These are phyloP conservation scores for Chaenocephalus aceratus DNA, from an alignment of 2,113 vertebrate genomes.

Conservation along the genomic window DNA sequence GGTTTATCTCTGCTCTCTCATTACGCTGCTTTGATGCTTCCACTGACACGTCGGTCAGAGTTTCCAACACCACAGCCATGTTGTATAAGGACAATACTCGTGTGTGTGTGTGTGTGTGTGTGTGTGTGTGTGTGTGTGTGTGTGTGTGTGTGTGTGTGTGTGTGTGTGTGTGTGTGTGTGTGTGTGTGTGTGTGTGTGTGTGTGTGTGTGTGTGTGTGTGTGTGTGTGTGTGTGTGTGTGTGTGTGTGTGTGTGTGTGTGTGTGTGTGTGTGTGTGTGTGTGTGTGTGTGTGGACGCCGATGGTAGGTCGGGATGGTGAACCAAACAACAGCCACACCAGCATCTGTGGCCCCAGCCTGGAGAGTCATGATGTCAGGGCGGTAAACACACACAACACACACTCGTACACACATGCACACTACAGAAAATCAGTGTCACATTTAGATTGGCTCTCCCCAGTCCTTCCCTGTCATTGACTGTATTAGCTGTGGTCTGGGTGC, in stretches of 20 bases:
- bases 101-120: constrained; percentile 25
- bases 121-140: constrained; percentile 17
- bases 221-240: constrained; percentile 14
- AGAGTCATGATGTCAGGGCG: constrained; percentile 58
- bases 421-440: constrained; percentile 75
- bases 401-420: constrained; percentile 41
- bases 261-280: constrained; percentile 3
- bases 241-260: constrained; percentile 21
- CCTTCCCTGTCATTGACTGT: constrained; percentile 77
- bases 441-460: constrained; percentile 68
- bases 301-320: constrained; percentile 48
- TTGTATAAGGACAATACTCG: constrained; percentile 69
- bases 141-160: constrained; percentile 16
- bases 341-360: constrained; percentile 69
- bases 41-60: constrained; percentile 75
- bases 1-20: constrained; percentile 76
- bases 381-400: constrained; percentile 56
- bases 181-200: constrained; percentile 15
- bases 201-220: constrained; percentile 22
- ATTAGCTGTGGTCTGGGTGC: constrained; percentile 81
- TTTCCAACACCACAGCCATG: constrained; percentile 73
- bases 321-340: constrained; percentile 63
- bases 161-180: constrained; percentile 23
- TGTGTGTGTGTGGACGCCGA: constrained; percentile 17
- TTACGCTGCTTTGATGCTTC: constrained; percentile 75